Evolutionary conservation across 2,113 vertebrate species (phyloP).

Genomic region (Callipepla californica): DNA sequence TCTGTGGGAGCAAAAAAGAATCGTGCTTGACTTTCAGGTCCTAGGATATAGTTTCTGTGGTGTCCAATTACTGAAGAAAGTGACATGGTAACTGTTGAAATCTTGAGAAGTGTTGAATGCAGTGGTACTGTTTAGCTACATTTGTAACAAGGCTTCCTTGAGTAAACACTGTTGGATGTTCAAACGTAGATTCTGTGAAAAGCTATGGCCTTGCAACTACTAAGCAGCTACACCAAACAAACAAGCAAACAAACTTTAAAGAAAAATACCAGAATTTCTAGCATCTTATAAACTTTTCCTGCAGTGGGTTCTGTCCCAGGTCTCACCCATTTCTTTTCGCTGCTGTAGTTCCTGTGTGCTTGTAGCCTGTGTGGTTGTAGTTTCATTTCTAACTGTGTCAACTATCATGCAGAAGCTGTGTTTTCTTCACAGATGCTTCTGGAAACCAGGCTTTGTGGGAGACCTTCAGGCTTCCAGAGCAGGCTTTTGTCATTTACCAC

Average conservation of each 20-base stretch:
- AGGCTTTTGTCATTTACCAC: not conserved
- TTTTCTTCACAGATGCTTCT: not conserved
- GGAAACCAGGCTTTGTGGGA: not conserved
- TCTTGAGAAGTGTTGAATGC: not conserved
- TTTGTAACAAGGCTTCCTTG: not conserved
- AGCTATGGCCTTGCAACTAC: not conserved
- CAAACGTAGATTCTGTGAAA: not conserved
- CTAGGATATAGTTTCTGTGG: not conserved
- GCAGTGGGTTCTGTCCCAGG: fast-evolving
- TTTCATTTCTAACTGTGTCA: not conserved
- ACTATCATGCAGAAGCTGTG: fast-evolving
- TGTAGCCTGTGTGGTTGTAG: not conserved
- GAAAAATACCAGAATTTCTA: not conserved
- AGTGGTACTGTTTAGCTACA: not conserved
- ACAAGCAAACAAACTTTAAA: not conserved
- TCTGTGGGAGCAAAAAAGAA: not conserved
- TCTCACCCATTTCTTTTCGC: not conserved
- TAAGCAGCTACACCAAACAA: not conserved
- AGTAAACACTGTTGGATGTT: not conserved
- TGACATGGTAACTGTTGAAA: not conserved
- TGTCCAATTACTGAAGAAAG: not conserved
- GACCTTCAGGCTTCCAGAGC: not conserved
- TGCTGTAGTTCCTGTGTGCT: not conserved
- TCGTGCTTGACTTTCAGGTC: not conserved
- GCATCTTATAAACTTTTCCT: not conserved